phyloP scores from a whole-genome alignment of 2,113 vertebrate genomes.

The Perca schrenkii region DNA sequence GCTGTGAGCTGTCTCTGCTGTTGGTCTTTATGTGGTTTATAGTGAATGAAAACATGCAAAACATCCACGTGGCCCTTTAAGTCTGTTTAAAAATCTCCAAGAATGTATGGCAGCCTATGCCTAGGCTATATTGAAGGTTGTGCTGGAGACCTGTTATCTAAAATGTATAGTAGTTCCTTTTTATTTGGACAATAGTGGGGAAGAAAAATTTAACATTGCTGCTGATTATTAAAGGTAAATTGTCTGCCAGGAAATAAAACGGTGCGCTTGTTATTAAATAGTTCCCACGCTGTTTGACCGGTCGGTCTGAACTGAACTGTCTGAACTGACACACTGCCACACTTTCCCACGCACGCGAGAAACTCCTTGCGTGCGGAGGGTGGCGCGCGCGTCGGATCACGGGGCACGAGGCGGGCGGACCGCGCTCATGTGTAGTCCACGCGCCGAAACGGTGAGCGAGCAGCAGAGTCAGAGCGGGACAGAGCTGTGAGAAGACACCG shows the following conservation, averaged over 20 bases:
- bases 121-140: background rate
- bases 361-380: slow-evolving; percentile 69
- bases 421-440: slow-evolving; percentile 86
- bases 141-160: background rate
- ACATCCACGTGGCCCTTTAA: background rate
- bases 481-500: slow-evolving; percentile 8
- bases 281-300: slow-evolving; percentile 75
- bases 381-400: slow-evolving; percentile 68
- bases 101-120: background rate
- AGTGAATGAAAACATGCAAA: background rate
- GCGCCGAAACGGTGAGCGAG: slow-evolving; percentile 82
- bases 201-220: background rate
- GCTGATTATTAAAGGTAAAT: background rate
- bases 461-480: slow-evolving; percentile 51
- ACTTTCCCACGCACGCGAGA: slow-evolving; percentile 83
- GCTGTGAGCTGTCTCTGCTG: no score
- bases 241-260: background rate
- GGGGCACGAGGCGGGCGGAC: slow-evolving; percentile 81
- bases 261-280: slow-evolving; percentile 29
- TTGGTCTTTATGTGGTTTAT: background rate
- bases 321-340: slow-evolving; percentile 84
- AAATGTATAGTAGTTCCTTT: background rate
- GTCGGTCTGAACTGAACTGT: slow-evolving; percentile 64
- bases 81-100: background rate
- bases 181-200: background rate